These are phyloP conservation scores for Neelides folsomi DNA, from an alignment of 2,888 invertebrate species.

Conservation along the genomic window DNA sequence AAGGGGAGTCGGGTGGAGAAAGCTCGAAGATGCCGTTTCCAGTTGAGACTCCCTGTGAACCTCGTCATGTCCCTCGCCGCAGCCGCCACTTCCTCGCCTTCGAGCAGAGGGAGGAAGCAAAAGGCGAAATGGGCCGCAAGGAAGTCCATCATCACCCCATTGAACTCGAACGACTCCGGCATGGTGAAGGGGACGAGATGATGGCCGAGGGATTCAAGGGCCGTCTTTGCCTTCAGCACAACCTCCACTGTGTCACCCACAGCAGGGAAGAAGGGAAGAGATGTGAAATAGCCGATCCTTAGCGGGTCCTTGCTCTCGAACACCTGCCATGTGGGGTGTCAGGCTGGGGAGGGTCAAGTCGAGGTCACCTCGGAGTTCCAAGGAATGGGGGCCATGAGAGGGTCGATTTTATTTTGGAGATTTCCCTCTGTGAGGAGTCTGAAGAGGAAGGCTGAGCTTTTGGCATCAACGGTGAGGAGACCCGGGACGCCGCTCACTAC, in stretches of 20 bases:
- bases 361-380: no score
- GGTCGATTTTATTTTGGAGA: no score
- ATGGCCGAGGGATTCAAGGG: conserved; percentile 16
- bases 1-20: no score
- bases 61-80: background rate
- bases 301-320: conserved; percentile 9
- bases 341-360: background rate
- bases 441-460: no score
- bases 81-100: background rate
- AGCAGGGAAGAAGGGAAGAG: conserved; percentile 13
- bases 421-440: no score
- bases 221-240: conserved; percentile 11
- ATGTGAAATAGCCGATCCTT: conserved; percentile 18
- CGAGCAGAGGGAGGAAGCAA: background rate
- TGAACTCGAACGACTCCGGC: conserved; percentile 12
- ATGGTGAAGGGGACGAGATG: conserved; percentile 14
- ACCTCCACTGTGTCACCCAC: conserved; percentile 15
- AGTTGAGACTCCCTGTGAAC: conserved; percentile 3
- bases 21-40: background rate
- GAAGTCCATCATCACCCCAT: conserved; percentile 9
- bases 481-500: background rate
- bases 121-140: conserved; percentile 5
- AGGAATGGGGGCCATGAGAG: no score
- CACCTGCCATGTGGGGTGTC: conserved; percentile 1
- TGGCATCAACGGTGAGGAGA: no score